Evolutionary conservation across 2,888 invertebrate genomes (phyloP).

Genomic region (Thymelicus lineola): DNA sequence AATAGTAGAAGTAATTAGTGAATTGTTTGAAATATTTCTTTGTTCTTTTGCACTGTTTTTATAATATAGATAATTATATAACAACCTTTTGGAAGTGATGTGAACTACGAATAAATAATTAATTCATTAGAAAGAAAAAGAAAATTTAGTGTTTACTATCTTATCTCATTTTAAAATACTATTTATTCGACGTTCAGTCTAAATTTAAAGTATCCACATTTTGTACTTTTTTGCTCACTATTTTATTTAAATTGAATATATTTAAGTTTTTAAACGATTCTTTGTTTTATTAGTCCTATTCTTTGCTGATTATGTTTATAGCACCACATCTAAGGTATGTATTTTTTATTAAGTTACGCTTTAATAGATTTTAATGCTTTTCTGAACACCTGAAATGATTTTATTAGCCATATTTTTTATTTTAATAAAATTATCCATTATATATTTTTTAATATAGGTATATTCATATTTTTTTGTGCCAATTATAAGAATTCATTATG

Average conservation of each 20-base stretch:
- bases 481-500: too few relatives aligned
- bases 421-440: too few relatives aligned
- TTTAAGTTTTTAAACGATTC: constrained; percentile 35
- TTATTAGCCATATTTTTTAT: background rate
- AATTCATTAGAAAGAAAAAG: too few relatives aligned
- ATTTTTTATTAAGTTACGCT: constrained; percentile 27
- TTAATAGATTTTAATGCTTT: background rate
- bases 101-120: too few relatives aligned
- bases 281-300: constrained; percentile 48
- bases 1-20: background rate
- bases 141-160: too few relatives aligned
- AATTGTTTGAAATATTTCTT: background rate
- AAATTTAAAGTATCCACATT: background rate
- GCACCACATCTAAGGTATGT: constrained; percentile 26
- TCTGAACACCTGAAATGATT: background rate
- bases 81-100: too few relatives aligned
- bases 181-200: background rate
- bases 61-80: background rate
- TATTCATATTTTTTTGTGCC: too few relatives aligned
- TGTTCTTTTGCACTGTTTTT: background rate
- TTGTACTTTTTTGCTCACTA: constrained; percentile 1
- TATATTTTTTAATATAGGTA: too few relatives aligned
- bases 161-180: background rate
- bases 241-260: constrained; percentile 11
- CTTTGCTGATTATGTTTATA: constrained; percentile 35